A percentile compares a stretch with the other conserved stretches of the same genome.
Evolutionary conservation across 1,140 invertebrate species (phyloP).

Genomic region (Harlomillsia oculata): DNA sequence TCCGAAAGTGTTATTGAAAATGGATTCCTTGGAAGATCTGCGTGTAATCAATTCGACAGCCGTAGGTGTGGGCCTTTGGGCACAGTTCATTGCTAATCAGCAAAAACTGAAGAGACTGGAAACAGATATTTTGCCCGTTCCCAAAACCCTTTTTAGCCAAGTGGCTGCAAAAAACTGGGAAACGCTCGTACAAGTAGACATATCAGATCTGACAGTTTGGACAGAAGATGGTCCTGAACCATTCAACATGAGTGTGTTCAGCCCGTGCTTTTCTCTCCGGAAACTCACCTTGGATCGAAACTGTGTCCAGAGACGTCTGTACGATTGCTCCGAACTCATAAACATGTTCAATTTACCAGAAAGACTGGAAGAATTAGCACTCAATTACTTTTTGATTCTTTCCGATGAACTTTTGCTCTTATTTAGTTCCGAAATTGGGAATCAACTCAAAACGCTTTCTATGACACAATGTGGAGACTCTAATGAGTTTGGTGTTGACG

Average conservation of each 20-base stretch:
- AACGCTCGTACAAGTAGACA: constrained; percentile 15
- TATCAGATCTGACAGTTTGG: constrained; percentile 28
- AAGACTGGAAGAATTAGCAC: constrained; percentile 17
- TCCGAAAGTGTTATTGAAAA: constrained; percentile 1
- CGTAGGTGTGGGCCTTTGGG: constrained; percentile 18
- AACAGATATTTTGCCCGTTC: constrained; percentile 24
- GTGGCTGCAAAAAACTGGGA: constrained; percentile 11
- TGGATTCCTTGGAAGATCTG: neutral
- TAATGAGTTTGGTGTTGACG: constrained; percentile 24
- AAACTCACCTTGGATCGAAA: constrained; percentile 30
- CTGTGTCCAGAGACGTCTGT: constrained; percentile 1
- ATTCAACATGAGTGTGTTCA: constrained; percentile 18
- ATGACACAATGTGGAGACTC: constrained; percentile 27
- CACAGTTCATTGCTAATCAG: constrained; percentile 12
- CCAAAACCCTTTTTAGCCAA: constrained; percentile 10
- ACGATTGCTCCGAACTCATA: constrained; percentile 20
- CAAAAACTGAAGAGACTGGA: constrained; percentile 18
- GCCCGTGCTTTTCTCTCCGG: constrained; percentile 10
- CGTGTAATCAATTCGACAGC: constrained; percentile 25
- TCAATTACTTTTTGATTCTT: constrained; percentile 29
- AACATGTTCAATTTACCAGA: constrained; percentile 26
- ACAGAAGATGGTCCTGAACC: constrained; percentile 11
- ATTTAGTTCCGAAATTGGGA: neutral
- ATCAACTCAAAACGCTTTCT: constrained; percentile 8
- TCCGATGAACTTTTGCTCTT: constrained; percentile 21